Percentiles rank a stretch among this genome's conserved stretches.
These are phyloP conservation scores for Kryphioiulus occultus DNA, from an alignment of 2,888 invertebrate species.

Conservation along the genomic window DNA sequence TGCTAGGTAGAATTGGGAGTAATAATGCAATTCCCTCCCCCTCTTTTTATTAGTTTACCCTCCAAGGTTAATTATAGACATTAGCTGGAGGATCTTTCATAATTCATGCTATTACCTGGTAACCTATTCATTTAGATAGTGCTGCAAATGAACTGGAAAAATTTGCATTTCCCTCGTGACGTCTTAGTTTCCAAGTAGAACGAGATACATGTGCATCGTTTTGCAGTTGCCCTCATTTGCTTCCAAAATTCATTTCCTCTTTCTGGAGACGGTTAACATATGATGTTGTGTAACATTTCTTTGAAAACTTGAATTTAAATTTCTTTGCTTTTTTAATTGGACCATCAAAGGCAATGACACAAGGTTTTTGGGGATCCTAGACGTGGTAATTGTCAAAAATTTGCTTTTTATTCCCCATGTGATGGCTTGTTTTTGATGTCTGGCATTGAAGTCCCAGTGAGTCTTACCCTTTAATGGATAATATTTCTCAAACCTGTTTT, in stretches of 20 bases:
- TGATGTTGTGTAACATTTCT: neutral
- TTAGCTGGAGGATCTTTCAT: slow-evolving; percentile 24
- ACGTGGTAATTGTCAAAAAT: neutral
- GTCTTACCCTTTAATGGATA: no score
- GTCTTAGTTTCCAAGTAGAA: neutral
- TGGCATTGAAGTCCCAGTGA: no score
- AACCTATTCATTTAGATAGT: slow-evolving; percentile 36
- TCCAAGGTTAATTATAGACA: slow-evolving; percentile 36
- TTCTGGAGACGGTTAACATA: neutral
- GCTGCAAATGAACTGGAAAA: slow-evolving; percentile 30
- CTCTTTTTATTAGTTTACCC: neutral
- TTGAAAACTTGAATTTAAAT: neutral
- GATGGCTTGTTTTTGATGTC: no score
- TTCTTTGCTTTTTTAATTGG: neutral
- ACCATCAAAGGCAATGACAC: neutral
- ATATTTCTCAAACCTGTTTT: no score
- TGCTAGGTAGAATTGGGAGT: neutral
- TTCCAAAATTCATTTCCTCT: neutral
- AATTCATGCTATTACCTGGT: slow-evolving; percentile 32
- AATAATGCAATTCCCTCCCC: neutral
- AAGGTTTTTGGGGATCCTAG: neutral
- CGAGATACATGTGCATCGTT: neutral
- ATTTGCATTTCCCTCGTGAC: slow-evolving; percentile 24
- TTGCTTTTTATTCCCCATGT: no score
- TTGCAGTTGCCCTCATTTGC: slow-evolving; percentile 7